A percentile compares a stretch with the other conserved stretches of the same genome.
These are phyloP conservation scores for Amyelois transitella DNA, from an alignment of 1,140 invertebrate genomes.

Conservation along the genomic window DNA sequence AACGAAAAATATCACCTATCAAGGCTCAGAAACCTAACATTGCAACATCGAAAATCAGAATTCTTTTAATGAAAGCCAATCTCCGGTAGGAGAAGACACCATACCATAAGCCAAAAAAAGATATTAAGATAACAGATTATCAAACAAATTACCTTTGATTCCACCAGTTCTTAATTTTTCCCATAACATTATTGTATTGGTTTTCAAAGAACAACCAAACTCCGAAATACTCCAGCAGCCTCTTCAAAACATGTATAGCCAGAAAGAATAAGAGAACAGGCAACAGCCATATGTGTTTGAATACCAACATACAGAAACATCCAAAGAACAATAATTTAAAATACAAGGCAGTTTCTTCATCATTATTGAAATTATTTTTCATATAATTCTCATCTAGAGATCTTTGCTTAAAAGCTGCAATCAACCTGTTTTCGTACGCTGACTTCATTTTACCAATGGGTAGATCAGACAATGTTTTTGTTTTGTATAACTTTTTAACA, in stretches of 20 bases:
- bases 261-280: slow-evolving; percentile 66
- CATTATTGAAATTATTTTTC: slow-evolving; percentile 52
- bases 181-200: slow-evolving; percentile 50
- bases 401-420: slow-evolving; percentile 58
- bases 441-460: slow-evolving; percentile 54
- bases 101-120: no score
- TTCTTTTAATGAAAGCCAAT: no score
- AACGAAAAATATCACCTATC: no score
- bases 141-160: slow-evolving; percentile 48
- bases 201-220: slow-evolving; percentile 69
- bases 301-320: slow-evolving; percentile 67
- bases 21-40: no score
- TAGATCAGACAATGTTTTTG: slow-evolving; percentile 63
- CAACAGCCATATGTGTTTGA: slow-evolving; percentile 70
- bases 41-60: no score
- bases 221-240: slow-evolving; percentile 61
- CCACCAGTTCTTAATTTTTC: slow-evolving; percentile 59
- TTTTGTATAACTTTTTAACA: slow-evolving; percentile 64
- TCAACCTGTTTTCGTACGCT: slow-evolving; percentile 54
- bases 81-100: no score
- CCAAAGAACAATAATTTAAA: slow-evolving; percentile 68
- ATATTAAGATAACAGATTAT: no score
- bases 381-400: slow-evolving; percentile 66
- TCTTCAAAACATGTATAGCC: slow-evolving; percentile 62
- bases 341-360: slow-evolving; percentile 66